These are phyloP conservation scores for Bimastos eiseni DNA, from an alignment of 2,888 invertebrate species.

Conservation along the genomic window DNA sequence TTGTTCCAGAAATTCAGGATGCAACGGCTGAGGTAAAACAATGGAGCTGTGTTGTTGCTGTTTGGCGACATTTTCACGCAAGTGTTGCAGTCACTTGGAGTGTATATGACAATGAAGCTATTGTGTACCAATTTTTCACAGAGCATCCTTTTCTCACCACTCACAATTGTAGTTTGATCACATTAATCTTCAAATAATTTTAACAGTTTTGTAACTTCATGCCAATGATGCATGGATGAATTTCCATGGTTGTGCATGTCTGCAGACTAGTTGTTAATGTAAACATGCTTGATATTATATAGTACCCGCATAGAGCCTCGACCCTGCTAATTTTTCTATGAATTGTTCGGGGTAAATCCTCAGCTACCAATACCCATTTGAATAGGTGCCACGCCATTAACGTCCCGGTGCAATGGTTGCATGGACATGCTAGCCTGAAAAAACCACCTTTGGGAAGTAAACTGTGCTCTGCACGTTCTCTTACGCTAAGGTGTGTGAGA, in stretches of 20 bases:
- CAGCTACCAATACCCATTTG: no score
- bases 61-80: background rate
- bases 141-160: background rate
- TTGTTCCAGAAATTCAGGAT: constrained; percentile 19
- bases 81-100: background rate
- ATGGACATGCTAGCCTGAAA: no score
- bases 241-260: background rate
- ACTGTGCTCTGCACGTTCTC: no score
- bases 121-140: background rate
- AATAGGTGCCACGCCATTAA: no score
- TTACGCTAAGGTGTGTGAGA: no score
- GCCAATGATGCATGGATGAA: background rate
- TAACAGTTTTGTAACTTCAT: background rate
- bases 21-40: constrained; percentile 15
- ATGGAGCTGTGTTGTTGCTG: background rate
- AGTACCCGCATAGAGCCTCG: no score
- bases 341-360: no score
- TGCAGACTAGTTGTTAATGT: background rate
- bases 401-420: no score
- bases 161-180: background rate
- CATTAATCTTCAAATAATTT: background rate
- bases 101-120: background rate
- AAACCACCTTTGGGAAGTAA: no score
- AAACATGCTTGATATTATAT: no score
- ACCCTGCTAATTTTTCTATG: no score